Conservation (phyloP, 1,140 invertebrate species). For the Papilio machaon region DNA sequence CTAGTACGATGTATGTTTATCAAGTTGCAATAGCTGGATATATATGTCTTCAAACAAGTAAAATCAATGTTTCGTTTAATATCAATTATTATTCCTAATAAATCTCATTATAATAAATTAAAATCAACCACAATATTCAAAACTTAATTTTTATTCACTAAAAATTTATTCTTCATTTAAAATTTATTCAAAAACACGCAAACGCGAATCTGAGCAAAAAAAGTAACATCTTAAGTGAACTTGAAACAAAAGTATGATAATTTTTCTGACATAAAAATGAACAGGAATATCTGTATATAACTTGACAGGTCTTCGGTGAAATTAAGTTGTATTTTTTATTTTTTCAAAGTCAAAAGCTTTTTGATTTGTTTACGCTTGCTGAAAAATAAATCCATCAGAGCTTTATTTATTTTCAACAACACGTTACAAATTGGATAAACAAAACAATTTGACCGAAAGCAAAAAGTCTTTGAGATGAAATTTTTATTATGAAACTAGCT, state of each 20-base stretch:
- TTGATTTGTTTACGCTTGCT: background rate
- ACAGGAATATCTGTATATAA: constrained; percentile 12
- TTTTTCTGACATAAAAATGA: constrained; percentile 22
- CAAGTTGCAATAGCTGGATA: too few species aligned
- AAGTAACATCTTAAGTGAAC: constrained; percentile 20
- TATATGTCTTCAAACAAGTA: too few species aligned
- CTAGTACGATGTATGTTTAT: too few species aligned
- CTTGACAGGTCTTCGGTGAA: background rate
- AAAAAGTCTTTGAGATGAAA: background rate
- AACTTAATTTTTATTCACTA: background rate
- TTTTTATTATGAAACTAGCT: background rate
- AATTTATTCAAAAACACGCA: constrained; percentile 13
- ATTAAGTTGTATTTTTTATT: background rate
- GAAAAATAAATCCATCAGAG: background rate
- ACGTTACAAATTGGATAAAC: constrained; percentile 2
- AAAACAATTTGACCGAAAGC: background rate
- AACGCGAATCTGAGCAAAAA: background rate
- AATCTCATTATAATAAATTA: background rate
- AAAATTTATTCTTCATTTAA: background rate
- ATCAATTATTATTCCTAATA: background rate
- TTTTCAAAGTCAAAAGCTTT: background rate
- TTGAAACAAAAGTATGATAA: constrained; percentile 35
- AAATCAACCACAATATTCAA: background rate
- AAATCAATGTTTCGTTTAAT: too few species aligned
- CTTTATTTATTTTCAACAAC: constrained; percentile 11